Evolutionary conservation across 2,113 vertebrate genomes (phyloP), one percentile per base, ranked within the genome.

Genomic region (Forbesichthys papilliferus): DNA sequence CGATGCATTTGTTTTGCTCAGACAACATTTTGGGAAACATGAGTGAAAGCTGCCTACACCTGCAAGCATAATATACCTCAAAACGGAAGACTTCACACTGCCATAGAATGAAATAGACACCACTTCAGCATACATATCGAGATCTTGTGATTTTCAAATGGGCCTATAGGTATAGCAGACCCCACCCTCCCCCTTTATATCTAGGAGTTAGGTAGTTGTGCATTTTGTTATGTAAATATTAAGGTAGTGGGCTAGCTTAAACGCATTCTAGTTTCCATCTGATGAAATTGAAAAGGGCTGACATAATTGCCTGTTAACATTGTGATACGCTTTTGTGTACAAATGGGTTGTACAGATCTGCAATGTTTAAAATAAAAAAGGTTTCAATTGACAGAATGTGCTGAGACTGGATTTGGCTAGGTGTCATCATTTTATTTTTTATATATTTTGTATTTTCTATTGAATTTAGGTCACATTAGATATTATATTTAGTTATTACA

Each of bases 1-100:
- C 48, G 73, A 80, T 74, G 68, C 61, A 73, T 84, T 68, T 56
- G 71, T 65, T 69, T 72, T 46, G 18, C 69, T 77, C 61, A 64
- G 76, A 76, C 59, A 54, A 72, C 65, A 75, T 68, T 81, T 86
- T 76, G 72, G 65, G 53, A 84, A 84, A 82, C 61, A 57, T 20
- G 36, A 75, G 79, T 73, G 69, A 71, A 80, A 74, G 64, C 71
- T 64, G 73, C 13, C 16, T 68, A 75, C 79, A 76, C 66, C 62
- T 78, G 78, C 53, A 71, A 86, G 74, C 78, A 82, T 79, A 88
- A 86, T 84, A 88, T 92, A 91, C 90, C 91, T 92, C 91, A 89
- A 65, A 75, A 83, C 69, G 77, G 74, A 63, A 81, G 79, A 90
- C 74, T 73, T 84, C 57, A 90, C 83, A 89, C 86, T 89, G 89